Conservation (phyloP, 2,888 invertebrate species). For the Aphodius granarius region DNA sequence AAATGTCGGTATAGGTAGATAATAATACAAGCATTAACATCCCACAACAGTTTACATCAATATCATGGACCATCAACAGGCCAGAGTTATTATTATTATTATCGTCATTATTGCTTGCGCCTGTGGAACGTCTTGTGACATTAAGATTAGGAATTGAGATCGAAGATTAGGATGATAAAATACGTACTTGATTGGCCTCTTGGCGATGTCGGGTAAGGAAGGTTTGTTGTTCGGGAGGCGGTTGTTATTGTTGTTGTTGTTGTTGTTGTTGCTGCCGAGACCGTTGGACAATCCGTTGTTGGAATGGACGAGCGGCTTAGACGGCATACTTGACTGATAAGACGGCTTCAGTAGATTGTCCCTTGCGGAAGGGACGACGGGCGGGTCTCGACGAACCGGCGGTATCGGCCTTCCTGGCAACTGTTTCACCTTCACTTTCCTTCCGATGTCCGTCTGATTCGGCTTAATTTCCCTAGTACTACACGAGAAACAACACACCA, state of each 20-base stretch:
- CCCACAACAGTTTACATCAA: too few relatives aligned
- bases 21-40: too few relatives aligned
- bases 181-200: slow-evolving; percentile 58
- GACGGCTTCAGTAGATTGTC: slow-evolving; percentile 47
- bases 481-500: slow-evolving; percentile 53
- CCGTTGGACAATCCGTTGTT: slow-evolving; percentile 43
- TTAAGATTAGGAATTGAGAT: too few relatives aligned
- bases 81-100: too few relatives aligned
- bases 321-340: slow-evolving; percentile 47
- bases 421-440: slow-evolving; percentile 80
- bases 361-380: slow-evolving; percentile 47
- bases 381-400: slow-evolving; percentile 45
- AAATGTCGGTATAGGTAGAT: too few relatives aligned
- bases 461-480: slow-evolving; percentile 94
- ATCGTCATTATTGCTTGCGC: too few relatives aligned
- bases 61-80: too few relatives aligned
- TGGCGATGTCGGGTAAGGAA: slow-evolving; percentile 67
- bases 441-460: slow-evolving; percentile 85
- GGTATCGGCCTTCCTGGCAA: slow-evolving; percentile 36
- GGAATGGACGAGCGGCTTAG: slow-evolving; percentile 37
- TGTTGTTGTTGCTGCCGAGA: slow-evolving; percentile 46
- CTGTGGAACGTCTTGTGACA: too few relatives aligned
- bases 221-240: slow-evolving; percentile 55
- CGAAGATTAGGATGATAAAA: too few relatives aligned
- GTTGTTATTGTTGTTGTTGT: slow-evolving; percentile 51